These are phyloP conservation scores for Columba guinea DNA, from an alignment of 2,797 vertebrate species.

Conservation along the genomic window DNA sequence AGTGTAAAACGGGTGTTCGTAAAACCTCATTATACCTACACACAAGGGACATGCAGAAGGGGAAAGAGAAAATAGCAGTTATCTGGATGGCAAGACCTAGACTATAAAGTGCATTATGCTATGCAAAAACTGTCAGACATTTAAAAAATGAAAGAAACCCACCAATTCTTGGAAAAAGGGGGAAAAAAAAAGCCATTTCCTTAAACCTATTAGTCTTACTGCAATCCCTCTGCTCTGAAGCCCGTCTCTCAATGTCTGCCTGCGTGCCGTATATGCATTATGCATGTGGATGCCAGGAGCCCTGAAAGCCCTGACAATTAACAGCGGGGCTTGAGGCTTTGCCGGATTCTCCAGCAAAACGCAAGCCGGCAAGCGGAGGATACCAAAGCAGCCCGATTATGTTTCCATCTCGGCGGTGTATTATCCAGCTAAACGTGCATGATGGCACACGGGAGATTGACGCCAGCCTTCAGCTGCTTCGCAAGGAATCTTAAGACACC, in stretches of 20 bases:
- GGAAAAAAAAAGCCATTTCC: not conserved
- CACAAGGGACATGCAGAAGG: not conserved
- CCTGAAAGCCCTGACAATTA: slow-evolving; percentile 20
- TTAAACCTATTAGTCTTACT: slow-evolving; percentile 24
- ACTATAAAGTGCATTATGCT: not conserved
- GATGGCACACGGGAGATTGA: not conserved
- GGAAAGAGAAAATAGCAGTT: not conserved
- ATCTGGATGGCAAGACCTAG: not conserved
- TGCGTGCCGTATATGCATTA: not conserved
- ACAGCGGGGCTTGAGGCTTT: slow-evolving; percentile 19
- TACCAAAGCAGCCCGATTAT: slow-evolving; percentile 26
- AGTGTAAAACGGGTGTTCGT: not conserved
- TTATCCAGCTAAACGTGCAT: not conserved
- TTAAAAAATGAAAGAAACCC: not conserved
- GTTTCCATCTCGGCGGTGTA: not conserved
- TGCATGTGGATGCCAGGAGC: not conserved
- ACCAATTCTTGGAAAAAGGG: not conserved
- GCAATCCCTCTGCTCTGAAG: not conserved
- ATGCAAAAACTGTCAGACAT: not conserved
- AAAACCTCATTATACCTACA: not conserved
- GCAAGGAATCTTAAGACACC: not conserved
- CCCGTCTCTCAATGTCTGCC: not conserved
- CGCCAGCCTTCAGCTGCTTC: not conserved
- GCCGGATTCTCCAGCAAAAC: not conserved
- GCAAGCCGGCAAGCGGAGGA: not conserved